Evolutionary conservation across 1,140 invertebrate genomes (phyloP).

Genomic region (Drosophila elegans): DNA sequence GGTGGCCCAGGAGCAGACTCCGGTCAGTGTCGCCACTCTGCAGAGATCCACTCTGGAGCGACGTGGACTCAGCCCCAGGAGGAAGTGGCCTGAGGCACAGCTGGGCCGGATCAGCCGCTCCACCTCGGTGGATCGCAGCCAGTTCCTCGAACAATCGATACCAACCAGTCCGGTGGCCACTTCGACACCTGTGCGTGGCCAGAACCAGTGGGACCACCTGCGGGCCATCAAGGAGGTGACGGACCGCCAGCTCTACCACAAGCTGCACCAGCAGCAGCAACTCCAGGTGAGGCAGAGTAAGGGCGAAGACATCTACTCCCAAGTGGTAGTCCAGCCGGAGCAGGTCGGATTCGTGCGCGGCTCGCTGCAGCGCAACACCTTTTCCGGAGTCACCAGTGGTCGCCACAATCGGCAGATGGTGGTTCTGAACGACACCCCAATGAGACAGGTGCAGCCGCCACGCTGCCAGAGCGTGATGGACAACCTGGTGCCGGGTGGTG

Average conservation of each 20-base stretch:
- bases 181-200: slow-evolving; percentile 42
- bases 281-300: slow-evolving; percentile 13
- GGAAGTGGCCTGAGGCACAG: slow-evolving; percentile 44
- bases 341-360: slow-evolving; percentile 64
- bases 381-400: slow-evolving; percentile 54
- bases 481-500: slow-evolving; percentile 43
- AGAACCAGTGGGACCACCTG: slow-evolving; percentile 74
- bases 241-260: slow-evolving; percentile 73
- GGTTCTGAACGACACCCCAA: slow-evolving; percentile 33
- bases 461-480: slow-evolving; percentile 79
- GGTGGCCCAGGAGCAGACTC: no score
- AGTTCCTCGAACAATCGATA: slow-evolving; percentile 32
- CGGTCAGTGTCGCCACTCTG: not conserved
- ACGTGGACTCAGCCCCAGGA: slow-evolving; percentile 70
- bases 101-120: slow-evolving; percentile 50
- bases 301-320: slow-evolving; percentile 68
- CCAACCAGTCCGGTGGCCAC: slow-evolving; percentile 14
- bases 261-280: slow-evolving; percentile 69
- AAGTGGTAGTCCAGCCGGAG: slow-evolving; percentile 39
- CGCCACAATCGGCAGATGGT: slow-evolving; percentile 55
- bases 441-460: slow-evolving; percentile 25
- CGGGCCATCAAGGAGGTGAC: slow-evolving; percentile 77
- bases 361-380: slow-evolving; percentile 76
- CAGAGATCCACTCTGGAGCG: slow-evolving; percentile 50
- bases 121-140: slow-evolving; percentile 70